phyloP scores from a whole-genome alignment of 2,113 vertebrate genomes.

The Crotalus tigris region DNA sequence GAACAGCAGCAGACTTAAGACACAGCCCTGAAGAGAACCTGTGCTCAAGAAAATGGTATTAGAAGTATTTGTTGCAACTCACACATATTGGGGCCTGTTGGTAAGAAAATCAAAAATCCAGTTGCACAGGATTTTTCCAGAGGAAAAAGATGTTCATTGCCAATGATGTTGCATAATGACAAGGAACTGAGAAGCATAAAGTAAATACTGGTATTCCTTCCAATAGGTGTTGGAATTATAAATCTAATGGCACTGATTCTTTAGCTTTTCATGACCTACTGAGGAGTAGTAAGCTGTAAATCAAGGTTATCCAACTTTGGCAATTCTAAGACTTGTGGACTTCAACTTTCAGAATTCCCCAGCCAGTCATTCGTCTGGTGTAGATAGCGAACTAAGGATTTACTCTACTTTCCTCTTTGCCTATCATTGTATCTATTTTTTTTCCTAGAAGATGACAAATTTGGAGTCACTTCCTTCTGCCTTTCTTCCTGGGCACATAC shows the following conservation, averaged over 20 bases:
- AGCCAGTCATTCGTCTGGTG: not conserved
- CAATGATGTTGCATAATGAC: not conserved
- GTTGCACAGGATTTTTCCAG: no score
- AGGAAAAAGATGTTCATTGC: not conserved
- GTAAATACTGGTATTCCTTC: not conserved
- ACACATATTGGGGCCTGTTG: no score
- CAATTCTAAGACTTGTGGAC: no score
- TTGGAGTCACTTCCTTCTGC: not conserved
- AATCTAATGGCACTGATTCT: not conserved
- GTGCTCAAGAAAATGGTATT: no score
- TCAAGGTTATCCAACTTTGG: no score
- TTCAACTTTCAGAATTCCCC: no score
- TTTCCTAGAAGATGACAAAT: not conserved
- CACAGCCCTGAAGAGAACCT: no score
- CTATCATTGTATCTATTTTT: not conserved
- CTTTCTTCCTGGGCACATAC: not conserved
- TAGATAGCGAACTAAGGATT: not conserved
- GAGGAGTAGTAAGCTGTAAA: not conserved
- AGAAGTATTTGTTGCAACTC: no score
- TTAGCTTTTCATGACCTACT: not conserved
- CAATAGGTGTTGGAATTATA: not conserved
- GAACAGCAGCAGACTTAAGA: no score
- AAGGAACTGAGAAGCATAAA: not conserved
- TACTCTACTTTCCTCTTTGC: not conserved
- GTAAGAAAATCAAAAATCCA: no score